Conservation (phyloP, 1,140 invertebrate genomes). For the Olivierus martensii region DNA sequence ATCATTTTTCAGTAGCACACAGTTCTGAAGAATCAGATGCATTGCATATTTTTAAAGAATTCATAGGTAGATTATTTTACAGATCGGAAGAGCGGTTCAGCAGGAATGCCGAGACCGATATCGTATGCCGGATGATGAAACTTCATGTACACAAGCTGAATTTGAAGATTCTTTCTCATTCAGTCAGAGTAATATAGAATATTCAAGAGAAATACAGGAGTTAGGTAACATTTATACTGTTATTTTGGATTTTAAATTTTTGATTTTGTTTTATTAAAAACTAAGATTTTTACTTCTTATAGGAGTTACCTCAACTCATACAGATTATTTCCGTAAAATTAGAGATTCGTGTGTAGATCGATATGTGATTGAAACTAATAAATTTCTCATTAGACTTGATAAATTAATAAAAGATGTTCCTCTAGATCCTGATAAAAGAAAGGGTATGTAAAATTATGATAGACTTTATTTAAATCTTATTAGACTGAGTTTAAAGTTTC, state of each 20-base stretch:
- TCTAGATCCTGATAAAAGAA: conserved; percentile 59
- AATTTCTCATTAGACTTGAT: conserved; percentile 82
- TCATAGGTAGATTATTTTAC: conserved; percentile 53
- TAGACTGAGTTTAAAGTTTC: too few relatives aligned
- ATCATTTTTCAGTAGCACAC: conserved; percentile 76
- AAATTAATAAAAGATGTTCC: conserved; percentile 75
- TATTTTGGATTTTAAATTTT: too few relatives aligned
- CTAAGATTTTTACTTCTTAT: conserved; percentile 17
- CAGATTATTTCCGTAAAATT: conserved; percentile 60
- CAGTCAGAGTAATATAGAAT: too few relatives aligned
- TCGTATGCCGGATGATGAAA: conserved; percentile 10
- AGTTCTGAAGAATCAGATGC: conserved; percentile 68
- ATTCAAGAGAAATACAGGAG: too few relatives aligned
- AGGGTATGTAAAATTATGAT: conserved; percentile 41
- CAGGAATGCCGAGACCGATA: too few relatives aligned
- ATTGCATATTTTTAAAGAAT: conserved; percentile 78
- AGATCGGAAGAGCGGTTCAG: too few relatives aligned
- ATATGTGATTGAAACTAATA: conserved; percentile 88
- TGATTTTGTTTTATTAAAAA: not conserved
- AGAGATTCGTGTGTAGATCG: conserved; percentile 60
- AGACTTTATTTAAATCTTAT: not conserved
- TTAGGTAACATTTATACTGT: too few relatives aligned
- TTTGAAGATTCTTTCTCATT: too few relatives aligned
- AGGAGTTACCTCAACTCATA: conserved; percentile 52
- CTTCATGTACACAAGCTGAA: conserved; percentile 3